Percentiles rank a stretch among this genome's conserved stretches.
These are phyloP conservation scores for Drosophila ficusphila DNA, from an alignment of 1,140 invertebrate genomes.

Conservation along the genomic window DNA sequence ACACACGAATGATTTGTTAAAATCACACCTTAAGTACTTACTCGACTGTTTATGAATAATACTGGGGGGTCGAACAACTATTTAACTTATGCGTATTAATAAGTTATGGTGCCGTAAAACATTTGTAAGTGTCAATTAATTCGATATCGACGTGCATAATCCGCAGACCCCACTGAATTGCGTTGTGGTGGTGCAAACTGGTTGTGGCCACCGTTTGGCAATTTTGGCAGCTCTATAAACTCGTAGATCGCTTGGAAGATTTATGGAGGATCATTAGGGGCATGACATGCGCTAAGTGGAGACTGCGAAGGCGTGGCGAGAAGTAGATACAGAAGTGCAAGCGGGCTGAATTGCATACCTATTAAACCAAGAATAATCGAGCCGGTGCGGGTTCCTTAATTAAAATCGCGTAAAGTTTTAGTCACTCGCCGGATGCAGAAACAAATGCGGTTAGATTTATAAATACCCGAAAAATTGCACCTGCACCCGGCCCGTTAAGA, in stretches of 20 bases:
- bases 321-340: slow-evolving; percentile 17
- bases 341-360: neutral
- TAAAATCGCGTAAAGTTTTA: neutral
- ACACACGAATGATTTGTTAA: neutral
- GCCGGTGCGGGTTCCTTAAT: neutral
- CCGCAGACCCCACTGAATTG: slow-evolving; percentile 21
- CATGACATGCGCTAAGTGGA: slow-evolving; percentile 35
- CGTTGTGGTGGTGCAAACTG: slow-evolving; percentile 2
- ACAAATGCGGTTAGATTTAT: neutral
- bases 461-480: slow-evolving; percentile 16
- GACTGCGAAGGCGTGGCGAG: slow-evolving; percentile 22
- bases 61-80: neutral
- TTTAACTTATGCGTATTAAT: slow-evolving; percentile 18
- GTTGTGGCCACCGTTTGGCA: slow-evolving; percentile 25
- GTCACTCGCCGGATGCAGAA: slow-evolving; percentile 1
- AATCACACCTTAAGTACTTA: neutral
- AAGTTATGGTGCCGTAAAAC: slow-evolving; percentile 41
- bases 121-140: slow-evolving; percentile 56
- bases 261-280: slow-evolving; percentile 32
- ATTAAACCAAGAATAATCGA: neutral
- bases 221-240: slow-evolving; percentile 43
- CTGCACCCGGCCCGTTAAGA: slow-evolving; percentile 3
- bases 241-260: neutral
- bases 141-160: slow-evolving; percentile 28
- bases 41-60: slow-evolving; percentile 17